phyloP scores from a whole-genome alignment of 2,888 invertebrate genomes.

The Eupithecia centaureata region DNA sequence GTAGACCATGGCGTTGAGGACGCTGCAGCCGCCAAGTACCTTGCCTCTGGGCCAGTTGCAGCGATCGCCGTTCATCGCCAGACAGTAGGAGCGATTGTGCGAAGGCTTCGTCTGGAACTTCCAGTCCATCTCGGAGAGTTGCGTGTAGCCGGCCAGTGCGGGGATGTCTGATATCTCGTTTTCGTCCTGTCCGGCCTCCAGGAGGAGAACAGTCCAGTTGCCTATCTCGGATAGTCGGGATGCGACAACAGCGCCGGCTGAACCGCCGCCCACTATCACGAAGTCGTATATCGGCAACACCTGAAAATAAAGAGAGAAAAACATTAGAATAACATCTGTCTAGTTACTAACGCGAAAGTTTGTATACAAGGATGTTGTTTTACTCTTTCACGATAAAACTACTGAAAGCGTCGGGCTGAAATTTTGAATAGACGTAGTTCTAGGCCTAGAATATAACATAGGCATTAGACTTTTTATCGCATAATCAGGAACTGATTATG shows the following conservation, averaged over 20 bases:
- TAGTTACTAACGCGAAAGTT: neutral
- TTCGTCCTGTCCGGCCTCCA: slow-evolving; percentile 95
- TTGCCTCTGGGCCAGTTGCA: slow-evolving; percentile 97
- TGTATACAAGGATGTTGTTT: too few species aligned
- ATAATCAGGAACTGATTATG: too few species aligned
- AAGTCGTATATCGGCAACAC: slow-evolving; percentile 92
- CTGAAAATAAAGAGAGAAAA: slow-evolving; percentile 72
- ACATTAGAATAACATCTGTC: neutral
- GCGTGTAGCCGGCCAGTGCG: slow-evolving; percentile 91
- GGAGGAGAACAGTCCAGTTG: slow-evolving; percentile 91
- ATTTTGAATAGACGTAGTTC: too few species aligned
- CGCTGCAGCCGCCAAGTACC: slow-evolving; percentile 94
- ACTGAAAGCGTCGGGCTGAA: too few species aligned
- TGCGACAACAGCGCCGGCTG: slow-evolving; percentile 95
- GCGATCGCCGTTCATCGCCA: slow-evolving; percentile 93
- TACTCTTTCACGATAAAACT: too few species aligned
- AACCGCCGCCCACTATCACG: slow-evolving; percentile 93
- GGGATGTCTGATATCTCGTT: slow-evolving; percentile 95
- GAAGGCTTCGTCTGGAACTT: slow-evolving; percentile 94
- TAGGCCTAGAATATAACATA: too few species aligned
- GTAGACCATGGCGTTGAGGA: slow-evolving; percentile 96
- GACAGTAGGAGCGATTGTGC: slow-evolving; percentile 90
- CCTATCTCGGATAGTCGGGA: slow-evolving; percentile 91
- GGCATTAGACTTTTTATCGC: too few species aligned
- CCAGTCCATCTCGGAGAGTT: slow-evolving; percentile 95